Base-by-base conservation (phyloP, 2,888 invertebrate genomes). In the Gibbula magus region DNA sequence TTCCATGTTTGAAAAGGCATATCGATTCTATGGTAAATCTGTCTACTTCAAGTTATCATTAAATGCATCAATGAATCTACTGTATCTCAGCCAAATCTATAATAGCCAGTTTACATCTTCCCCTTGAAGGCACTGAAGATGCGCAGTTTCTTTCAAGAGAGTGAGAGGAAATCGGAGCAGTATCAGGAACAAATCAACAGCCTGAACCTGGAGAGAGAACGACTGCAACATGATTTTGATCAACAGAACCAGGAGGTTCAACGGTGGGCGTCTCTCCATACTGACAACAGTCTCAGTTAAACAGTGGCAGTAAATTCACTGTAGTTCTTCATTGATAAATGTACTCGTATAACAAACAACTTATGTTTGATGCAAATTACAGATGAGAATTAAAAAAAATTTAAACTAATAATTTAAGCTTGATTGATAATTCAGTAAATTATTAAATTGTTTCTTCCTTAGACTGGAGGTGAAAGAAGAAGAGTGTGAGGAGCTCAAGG, bases 101-200 rank as follows among this genome's bases (percentile, higher is more conserved):
- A 10, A 45, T 25, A n/a, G 10, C 25, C 10, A n/a, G 35, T 75
- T 20, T 29, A 8, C n/a, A n/a, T 29, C 13, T 16, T 18, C 32
- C 18, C 25, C 16, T 39, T 80, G 85, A 53, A 92, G 91, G 86
- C 88, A 54, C 88, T 88, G 52, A 88, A 89, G 77, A 82, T 92
- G 78, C 79, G 90, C 20, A 82, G 82, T 52, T 77, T 91, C 73
- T 79, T 92, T 61, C 86, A 89, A 53, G 87, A 90, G 35, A 86
- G 90, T n/a, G 92, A 92, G 81, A 84, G 85, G 75, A 86, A 87
- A 75, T 86, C 85, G 73, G 91, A 92, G 22, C 86, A 87, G 20
- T 83, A 86, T 10, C 78, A 87, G n/a, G 88, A 89, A n/a, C 86
- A 90, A 80, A 77, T 88, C 61, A 88, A 89, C 53, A 88, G 88